These are phyloP conservation scores for Parochlus steinenii DNA, from an alignment of 2,888 invertebrate species.

Conservation along the genomic window DNA sequence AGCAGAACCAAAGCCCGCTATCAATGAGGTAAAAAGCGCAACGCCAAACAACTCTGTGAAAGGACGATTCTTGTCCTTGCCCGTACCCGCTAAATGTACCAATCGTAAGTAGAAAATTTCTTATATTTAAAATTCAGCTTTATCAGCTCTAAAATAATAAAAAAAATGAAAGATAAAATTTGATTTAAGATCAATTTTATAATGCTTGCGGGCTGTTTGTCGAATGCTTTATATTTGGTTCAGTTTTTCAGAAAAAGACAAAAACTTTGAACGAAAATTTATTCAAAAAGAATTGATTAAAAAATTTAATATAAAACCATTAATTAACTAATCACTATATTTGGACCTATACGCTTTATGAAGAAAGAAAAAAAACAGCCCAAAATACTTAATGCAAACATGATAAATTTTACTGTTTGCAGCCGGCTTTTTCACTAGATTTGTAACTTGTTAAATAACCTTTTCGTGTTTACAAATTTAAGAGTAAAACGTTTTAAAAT, in stretches of 20 bases:
- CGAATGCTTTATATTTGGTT: not conserved
- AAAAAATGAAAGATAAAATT: not conserved
- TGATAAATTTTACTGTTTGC: no score
- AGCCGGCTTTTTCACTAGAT: no score
- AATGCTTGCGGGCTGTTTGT: not conserved
- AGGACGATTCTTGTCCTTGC: conserved; percentile 69
- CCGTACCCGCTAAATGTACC: conserved; percentile 65
- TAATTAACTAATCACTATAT: no score
- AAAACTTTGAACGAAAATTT: not conserved
- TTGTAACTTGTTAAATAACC: no score
- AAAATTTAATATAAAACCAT: no score
- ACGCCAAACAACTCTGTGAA: conserved; percentile 1
- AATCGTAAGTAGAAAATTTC: conserved; percentile 47
- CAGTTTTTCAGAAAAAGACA: not conserved
- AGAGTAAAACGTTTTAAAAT: no score
- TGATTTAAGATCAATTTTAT: not conserved
- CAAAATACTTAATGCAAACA: no score
- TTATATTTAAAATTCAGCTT: not conserved
- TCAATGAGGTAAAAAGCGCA: conserved; percentile 17
- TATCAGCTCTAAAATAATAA: not conserved
- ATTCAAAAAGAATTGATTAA: no score
- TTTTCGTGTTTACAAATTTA: no score
- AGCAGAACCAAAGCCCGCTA: conserved; percentile 38
- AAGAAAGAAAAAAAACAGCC: no score
- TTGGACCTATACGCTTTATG: no score